These are phyloP conservation scores for Sebastes paucispinis DNA, from an alignment of 2,797 vertebrate genomes.

Conservation along the genomic window DNA sequence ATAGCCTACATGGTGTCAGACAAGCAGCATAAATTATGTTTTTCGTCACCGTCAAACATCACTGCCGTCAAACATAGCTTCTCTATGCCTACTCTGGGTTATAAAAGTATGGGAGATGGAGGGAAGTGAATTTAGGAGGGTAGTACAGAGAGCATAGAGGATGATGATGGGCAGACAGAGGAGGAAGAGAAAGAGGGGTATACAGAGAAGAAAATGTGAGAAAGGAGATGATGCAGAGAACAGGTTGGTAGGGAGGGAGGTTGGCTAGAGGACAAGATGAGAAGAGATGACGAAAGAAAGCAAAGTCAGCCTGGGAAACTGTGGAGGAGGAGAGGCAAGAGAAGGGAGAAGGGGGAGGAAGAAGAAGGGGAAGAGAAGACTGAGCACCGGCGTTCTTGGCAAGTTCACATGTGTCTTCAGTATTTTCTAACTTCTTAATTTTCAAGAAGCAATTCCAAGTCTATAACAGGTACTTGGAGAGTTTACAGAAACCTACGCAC, in stretches of 20 bases:
- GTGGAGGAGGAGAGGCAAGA: not conserved
- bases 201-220: conserved; percentile 3
- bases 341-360: not conserved
- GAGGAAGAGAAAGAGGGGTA: not conserved
- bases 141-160: not conserved
- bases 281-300: conserved; percentile 20
- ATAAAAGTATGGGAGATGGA: not conserved
- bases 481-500: not conserved
- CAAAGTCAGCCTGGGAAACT: conserved; percentile 8
- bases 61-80: not conserved
- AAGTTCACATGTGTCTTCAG: not conserved
- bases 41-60: not conserved
- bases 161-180: not conserved
- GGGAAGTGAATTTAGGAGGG: not conserved
- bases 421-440: not conserved
- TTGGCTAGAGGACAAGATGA: conserved; percentile 33
- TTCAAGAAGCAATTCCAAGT: not conserved
- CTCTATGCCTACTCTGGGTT: not conserved
- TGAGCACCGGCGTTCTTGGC: not conserved
- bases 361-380: not conserved
- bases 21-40: not conserved
- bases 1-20: not conserved
- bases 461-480: not conserved
- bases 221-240: conserved; percentile 9
- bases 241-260: not conserved